phyloP scores from a whole-genome alignment of 2,888 invertebrate genomes.

The Carabus problematicus region DNA sequence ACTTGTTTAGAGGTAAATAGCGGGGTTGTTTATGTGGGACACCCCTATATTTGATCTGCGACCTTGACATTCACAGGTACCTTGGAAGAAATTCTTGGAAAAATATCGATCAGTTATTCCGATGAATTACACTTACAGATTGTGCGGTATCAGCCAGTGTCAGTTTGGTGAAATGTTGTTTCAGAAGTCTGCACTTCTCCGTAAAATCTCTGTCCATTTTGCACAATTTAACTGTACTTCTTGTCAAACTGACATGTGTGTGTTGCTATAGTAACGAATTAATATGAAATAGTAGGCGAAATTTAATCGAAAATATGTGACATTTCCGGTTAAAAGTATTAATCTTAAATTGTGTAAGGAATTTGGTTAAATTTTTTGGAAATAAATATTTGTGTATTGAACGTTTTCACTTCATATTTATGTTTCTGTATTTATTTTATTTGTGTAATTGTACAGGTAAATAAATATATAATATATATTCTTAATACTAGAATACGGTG shows the following conservation, averaged over 20 bases:
- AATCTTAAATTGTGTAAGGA: too few relatives aligned
- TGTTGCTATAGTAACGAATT: constrained; percentile 38
- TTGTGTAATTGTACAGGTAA: too few relatives aligned
- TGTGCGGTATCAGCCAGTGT: constrained; percentile 33
- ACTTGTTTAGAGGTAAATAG: too few relatives aligned
- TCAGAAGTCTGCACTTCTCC: constrained; percentile 33
- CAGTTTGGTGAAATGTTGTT: constrained; percentile 30
- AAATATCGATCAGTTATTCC: constrained; percentile 39
- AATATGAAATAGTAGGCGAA: constrained; percentile 1
- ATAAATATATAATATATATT: not conserved
- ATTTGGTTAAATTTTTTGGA: too few relatives aligned
- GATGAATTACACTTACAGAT: constrained; percentile 39
- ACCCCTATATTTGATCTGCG: constrained; percentile 33
- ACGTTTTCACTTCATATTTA: too few relatives aligned
- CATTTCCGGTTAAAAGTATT: not conserved
- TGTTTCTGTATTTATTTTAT: too few relatives aligned
- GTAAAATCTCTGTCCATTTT: constrained; percentile 37
- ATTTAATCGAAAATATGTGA: not conserved
- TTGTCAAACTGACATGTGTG: constrained; percentile 18
- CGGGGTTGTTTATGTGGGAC: not conserved
- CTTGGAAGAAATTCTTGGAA: constrained; percentile 41
- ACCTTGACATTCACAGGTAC: constrained; percentile 41
- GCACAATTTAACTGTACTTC: constrained; percentile 2
- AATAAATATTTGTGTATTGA: too few relatives aligned
- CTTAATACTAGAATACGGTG: not conserved